Conservation (phyloP, 2,113 vertebrate genomes). For the Sander vitreus region DNA sequence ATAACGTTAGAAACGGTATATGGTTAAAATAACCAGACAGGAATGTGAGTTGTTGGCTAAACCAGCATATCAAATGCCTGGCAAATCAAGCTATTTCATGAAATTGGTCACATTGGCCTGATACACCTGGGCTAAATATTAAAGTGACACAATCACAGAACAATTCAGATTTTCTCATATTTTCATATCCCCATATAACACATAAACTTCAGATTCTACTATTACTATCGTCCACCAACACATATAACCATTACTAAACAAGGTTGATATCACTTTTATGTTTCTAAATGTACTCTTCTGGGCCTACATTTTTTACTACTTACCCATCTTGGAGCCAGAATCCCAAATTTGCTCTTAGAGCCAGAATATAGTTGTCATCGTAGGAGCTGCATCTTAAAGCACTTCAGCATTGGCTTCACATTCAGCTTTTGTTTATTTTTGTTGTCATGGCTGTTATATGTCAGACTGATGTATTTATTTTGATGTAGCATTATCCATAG, state of each 20-base stretch:
- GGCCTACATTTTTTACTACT: neutral
- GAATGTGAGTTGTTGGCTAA: neutral
- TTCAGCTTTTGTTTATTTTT: neutral
- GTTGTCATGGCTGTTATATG: neutral
- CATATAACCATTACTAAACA: neutral
- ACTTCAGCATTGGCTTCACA: neutral
- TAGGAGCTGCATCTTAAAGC: neutral
- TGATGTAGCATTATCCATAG: neutral
- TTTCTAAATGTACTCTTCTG: neutral
- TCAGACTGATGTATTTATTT: neutral
- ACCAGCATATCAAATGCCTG: neutral
- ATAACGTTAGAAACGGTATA: neutral
- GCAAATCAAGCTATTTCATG: neutral
- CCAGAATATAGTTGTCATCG: neutral
- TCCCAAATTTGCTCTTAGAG: neutral
- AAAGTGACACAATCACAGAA: neutral
- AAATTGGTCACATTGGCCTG: neutral
- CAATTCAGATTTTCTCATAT: no score
- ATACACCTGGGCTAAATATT: neutral
- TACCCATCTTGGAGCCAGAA: neutral
- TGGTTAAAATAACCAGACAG: neutral
- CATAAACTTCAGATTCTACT: neutral
- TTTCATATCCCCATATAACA: neutral
- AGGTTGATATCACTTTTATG: neutral
- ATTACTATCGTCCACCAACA: no score